These are phyloP conservation scores for Nothoprocta perdicaria DNA, from an alignment of 2,113 vertebrate genomes.

Conservation along the genomic window DNA sequence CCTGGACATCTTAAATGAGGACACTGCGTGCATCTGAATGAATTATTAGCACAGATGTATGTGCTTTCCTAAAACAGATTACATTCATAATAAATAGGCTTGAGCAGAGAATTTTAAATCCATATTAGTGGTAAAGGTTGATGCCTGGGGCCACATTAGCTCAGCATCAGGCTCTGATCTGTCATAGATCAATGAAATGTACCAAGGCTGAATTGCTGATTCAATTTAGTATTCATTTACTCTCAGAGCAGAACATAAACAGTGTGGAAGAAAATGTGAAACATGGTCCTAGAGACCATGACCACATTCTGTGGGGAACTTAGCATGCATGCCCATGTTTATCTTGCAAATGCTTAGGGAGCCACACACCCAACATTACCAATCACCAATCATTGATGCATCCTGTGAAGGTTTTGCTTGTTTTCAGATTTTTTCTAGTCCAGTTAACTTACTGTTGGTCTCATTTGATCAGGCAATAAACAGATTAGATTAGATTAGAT, in stretches of 20 bases:
- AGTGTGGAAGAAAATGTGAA: slow-evolving; percentile 46
- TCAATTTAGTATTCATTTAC: slow-evolving; percentile 69
- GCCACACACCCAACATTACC: neutral
- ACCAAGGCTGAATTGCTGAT: slow-evolving; percentile 55
- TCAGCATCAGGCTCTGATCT: slow-evolving; percentile 58
- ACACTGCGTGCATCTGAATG: slow-evolving; percentile 30
- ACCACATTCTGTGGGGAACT: slow-evolving; percentile 15
- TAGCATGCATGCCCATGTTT: neutral
- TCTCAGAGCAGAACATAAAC: slow-evolving; percentile 59
- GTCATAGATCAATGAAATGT: slow-evolving; percentile 67
- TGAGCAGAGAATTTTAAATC: slow-evolving; percentile 61
- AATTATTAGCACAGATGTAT: slow-evolving; percentile 46
- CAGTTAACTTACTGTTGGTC: neutral
- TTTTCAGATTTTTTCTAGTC: neutral
- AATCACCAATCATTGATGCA: neutral
- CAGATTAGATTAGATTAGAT: slow-evolving; percentile 1
- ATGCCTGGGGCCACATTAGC: slow-evolving; percentile 56
- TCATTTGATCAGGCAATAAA: slow-evolving; percentile 5
- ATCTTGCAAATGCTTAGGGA: neutral
- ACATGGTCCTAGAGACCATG: slow-evolving; percentile 3
- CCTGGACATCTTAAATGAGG: slow-evolving; percentile 47
- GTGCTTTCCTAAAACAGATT: slow-evolving; percentile 49
- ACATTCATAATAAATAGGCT: slow-evolving; percentile 60
- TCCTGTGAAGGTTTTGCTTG: neutral
- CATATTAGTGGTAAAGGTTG: slow-evolving; percentile 60